Percentiles rank a stretch among this genome's conserved stretches.
phyloP scores from a whole-genome alignment of 2,797 vertebrate species.

The Gymnodraco acuticeps region DNA sequence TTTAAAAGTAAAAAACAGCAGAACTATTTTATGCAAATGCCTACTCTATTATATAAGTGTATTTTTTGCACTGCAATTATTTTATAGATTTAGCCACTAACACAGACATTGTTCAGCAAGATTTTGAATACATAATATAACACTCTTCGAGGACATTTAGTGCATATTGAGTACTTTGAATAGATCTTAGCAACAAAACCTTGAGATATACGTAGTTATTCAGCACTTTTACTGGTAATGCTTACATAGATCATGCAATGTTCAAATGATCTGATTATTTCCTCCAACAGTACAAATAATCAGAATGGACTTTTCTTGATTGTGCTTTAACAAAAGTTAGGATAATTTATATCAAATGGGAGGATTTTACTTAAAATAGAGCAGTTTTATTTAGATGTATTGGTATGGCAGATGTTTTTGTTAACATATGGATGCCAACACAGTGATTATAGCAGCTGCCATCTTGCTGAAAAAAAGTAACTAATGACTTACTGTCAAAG shows the following conservation, averaged over 20 bases:
- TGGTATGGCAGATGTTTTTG: slow-evolving; percentile 10
- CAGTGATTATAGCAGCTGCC: slow-evolving; percentile 50
- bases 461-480: slow-evolving; percentile 46
- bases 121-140: not conserved
- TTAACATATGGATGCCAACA: slow-evolving; percentile 16
- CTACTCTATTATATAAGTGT: not conserved
- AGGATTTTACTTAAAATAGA: not conserved
- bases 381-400: not conserved
- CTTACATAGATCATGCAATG: too few relatives aligned
- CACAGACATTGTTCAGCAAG: not conserved
- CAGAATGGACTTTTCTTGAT: not conserved
- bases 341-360: not conserved
- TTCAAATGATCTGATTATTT: not conserved
- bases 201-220: not conserved
- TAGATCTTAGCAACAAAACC: not conserved
- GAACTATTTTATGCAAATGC: not conserved
- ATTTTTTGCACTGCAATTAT: not conserved
- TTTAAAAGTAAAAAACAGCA: not conserved
- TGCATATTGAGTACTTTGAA: not conserved
- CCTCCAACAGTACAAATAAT: not conserved
- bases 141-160: not conserved
- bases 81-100: not conserved
- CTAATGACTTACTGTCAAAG: slow-evolving; percentile 53
- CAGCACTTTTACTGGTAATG: not conserved
- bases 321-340: not conserved